Base-by-base conservation (phyloP, 1,140 invertebrate genomes). In the Geopemphigus sp. region DNA sequence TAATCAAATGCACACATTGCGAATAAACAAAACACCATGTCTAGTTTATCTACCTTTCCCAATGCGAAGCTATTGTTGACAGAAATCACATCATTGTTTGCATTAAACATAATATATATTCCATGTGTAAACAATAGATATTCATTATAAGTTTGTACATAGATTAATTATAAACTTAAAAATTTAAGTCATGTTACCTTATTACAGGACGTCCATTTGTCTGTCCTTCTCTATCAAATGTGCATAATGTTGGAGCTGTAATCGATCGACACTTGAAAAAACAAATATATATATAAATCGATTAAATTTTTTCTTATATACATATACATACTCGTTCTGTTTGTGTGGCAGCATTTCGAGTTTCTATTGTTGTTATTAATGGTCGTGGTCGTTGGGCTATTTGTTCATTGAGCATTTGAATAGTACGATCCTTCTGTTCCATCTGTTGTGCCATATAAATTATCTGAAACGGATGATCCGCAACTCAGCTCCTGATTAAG, bases 351-450 rank as follows among this genome's bases (percentile, higher is more conserved):
- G 90, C 90, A 84, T 92, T 91, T 81, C 88, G 88, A 14, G 84
- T 87, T 80, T 86, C 85, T 83, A 82, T 84, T 39, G 54, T 56
- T 53, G 81, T 82, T 83, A 81, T 80, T 64, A 82, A 82, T 81
- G 82, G 39, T 80, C 63, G 80, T 83, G 82, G 68, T 66, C 85
- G 84, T 63, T 86, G 86, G n/a, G 83, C 83, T 61, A 87, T 81
- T 83, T 86, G 85, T 57, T 85, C 89, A 84, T 91, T 90, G 82
- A 92, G 86, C 82, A 88, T 84, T 83, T 89, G 88, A 84, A 92
- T 91, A 80, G 88, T 89, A 80, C 89, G 87, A 84, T 93, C 91
- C 83, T 89, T 89, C 85, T 93, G 91, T 83, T 92, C 91, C 78
- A 92, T 84, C 87, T 93, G 91, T 82, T 86, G 84, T 78, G 86